These are phyloP conservation scores for Cerceris rybyensis DNA, from an alignment of 2,888 invertebrate species.

Conservation along the genomic window DNA sequence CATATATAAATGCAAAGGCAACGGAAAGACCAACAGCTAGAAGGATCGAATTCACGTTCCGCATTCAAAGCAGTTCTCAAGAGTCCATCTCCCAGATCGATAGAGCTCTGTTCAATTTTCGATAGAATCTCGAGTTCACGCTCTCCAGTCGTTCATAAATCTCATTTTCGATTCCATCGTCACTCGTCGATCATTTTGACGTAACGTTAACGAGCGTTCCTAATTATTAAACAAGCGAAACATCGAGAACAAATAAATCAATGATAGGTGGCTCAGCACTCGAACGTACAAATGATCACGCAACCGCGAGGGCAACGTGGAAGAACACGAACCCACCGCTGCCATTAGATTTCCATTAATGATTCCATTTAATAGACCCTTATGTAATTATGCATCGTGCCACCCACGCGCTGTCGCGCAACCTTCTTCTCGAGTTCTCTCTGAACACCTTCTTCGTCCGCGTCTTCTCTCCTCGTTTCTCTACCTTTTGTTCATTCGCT, in stretches of 20 bases:
- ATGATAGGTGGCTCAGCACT: constrained; percentile 30
- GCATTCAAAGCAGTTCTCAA: too few species aligned
- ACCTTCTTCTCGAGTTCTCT: constrained; percentile 9
- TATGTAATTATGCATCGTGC: constrained; percentile 68
- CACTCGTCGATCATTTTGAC: too few species aligned
- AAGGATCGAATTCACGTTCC: too few species aligned
- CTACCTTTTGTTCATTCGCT: background rate
- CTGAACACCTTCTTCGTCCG: background rate
- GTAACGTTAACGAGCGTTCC: background rate
- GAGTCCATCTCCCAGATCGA: too few species aligned
- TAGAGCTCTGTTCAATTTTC: too few species aligned
- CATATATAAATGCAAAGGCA: too few species aligned
- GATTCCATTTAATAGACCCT: constrained; percentile 70
- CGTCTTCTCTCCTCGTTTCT: background rate
- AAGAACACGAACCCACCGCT: constrained; percentile 42
- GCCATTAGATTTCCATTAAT: constrained; percentile 69
- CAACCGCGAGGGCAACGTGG: constrained; percentile 39
- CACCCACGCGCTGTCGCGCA: constrained; percentile 64
- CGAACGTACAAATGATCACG: constrained; percentile 49
- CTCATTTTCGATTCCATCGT: too few species aligned
- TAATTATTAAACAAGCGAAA: constrained; percentile 19
- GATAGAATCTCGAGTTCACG: too few species aligned
- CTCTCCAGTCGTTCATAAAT: too few species aligned
- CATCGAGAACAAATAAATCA: constrained; percentile 42
- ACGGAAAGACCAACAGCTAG: too few species aligned